phyloP scores from a whole-genome alignment of 2,797 vertebrate species.

The Hafferia zeledoni region DNA sequence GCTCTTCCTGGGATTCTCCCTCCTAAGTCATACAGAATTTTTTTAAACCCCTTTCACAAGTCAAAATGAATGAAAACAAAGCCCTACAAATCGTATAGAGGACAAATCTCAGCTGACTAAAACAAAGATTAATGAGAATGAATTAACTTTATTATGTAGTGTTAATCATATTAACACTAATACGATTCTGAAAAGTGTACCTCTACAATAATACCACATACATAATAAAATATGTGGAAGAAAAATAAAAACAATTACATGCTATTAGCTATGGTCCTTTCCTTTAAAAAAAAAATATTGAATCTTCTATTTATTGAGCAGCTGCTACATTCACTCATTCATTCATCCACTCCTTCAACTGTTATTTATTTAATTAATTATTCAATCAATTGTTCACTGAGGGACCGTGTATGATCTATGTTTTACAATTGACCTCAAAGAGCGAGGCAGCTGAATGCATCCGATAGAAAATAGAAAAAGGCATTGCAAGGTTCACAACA shows the following conservation, averaged over 20 bases:
- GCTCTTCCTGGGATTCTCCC: not conserved
- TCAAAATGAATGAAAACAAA: not conserved
- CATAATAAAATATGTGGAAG: not conserved
- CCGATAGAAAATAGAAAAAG: constrained; percentile 96
- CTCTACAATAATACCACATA: not conserved
- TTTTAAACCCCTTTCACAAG: not conserved
- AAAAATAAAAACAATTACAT: not conserved
- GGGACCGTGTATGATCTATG: constrained; percentile 41
- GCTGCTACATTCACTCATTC: not conserved
- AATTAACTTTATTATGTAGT: not conserved
- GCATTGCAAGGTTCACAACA: constrained; percentile 94
- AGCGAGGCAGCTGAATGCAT: constrained; percentile 96
- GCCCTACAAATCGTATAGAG: not conserved
- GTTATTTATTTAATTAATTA: constrained; percentile 32
- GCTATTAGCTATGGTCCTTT: not conserved
- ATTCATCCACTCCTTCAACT: not conserved
- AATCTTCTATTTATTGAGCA: constrained; percentile 16
- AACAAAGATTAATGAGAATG: not conserved
- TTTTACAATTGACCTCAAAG: constrained; percentile 90
- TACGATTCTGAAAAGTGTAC: not conserved
- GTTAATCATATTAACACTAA: not conserved
- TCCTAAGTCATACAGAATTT: not conserved
- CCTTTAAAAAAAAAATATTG: not conserved
- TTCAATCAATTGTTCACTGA: constrained; percentile 29
- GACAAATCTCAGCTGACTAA: not conserved